These are phyloP conservation scores for Odontocolon sp. DNA, from an alignment of 2,888 invertebrate genomes.

Conservation along the genomic window DNA sequence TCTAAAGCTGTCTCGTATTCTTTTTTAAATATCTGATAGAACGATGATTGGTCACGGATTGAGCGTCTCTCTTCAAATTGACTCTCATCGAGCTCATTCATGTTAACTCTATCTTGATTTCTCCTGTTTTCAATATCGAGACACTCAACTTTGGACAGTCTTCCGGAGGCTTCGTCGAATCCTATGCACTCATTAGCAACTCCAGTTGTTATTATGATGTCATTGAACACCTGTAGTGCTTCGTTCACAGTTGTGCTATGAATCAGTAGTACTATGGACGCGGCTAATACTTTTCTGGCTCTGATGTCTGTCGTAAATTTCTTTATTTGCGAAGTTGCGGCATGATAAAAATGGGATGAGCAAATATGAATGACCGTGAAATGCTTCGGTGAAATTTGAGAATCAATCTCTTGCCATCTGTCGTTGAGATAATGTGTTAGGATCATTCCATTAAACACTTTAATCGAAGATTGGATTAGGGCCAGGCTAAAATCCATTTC, in stretches of 20 bases:
- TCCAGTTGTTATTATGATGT: no score
- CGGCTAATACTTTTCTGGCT: neutral
- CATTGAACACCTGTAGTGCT: no score
- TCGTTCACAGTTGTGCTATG: no score
- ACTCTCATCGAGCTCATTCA: neutral
- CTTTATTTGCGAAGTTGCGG: neutral
- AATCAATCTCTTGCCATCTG: no score
- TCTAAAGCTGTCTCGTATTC: neutral
- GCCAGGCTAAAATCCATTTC: conserved; percentile 34
- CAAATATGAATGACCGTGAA: conserved; percentile 14
- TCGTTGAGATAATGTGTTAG: conserved; percentile 16
- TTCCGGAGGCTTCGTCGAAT: no score
- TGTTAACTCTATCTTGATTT: neutral
- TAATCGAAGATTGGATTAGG: conserved; percentile 4
- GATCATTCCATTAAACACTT: neutral
- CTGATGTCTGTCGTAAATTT: neutral
- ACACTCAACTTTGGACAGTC: no score
- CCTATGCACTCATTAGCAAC: no score
- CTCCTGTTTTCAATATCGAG: no score
- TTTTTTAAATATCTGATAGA: neutral
- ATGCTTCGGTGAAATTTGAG: neutral
- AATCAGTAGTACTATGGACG: no score
- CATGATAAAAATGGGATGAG: conserved; percentile 2
- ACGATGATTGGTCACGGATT: neutral
- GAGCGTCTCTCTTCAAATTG: neutral